These are phyloP conservation scores for Palythoa grandiflora DNA, from an alignment of 92 coral and sea anemone species.

Conservation along the genomic window DNA sequence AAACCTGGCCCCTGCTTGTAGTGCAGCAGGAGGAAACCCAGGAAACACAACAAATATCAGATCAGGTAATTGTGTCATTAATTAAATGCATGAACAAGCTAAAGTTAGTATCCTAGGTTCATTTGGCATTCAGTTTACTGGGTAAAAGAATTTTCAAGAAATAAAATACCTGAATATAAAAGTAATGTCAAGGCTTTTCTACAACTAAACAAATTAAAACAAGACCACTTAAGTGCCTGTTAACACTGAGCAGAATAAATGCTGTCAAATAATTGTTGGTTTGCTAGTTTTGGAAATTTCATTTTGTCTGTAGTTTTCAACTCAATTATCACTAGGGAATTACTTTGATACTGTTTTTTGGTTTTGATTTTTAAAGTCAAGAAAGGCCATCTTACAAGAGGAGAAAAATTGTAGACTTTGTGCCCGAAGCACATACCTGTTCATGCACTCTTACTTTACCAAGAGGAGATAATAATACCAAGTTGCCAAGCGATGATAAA, in stretches of 20 bases:
- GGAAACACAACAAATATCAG: not conserved
- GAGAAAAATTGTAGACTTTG: not conserved
- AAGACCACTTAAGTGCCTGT: not conserved
- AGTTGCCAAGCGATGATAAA: not conserved
- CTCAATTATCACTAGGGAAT: constrained; percentile 1
- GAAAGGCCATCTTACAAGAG: not conserved
- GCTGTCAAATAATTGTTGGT: not conserved
- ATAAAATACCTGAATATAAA: constrained; percentile 7
- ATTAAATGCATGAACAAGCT: constrained; percentile 3
- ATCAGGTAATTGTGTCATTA: not conserved
- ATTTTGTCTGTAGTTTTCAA: not conserved
- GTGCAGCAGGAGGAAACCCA: not conserved
- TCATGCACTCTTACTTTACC: not conserved
- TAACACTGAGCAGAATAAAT: not conserved
- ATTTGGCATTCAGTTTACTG: constrained; percentile 6
- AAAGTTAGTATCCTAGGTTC: not conserved
- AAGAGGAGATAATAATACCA: not conserved
- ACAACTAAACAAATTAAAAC: not conserved
- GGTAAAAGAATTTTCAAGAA: constrained; percentile 12
- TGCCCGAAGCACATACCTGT: not conserved
- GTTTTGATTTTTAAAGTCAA: not conserved
- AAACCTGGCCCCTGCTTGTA: not conserved
- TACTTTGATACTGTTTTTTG: not conserved
- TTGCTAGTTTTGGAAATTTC: not conserved
- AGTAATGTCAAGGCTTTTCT: not conserved